Evolutionary conservation across 2,888 invertebrate genomes (phyloP).

Genomic region (Drosophila kanekoi): DNA sequence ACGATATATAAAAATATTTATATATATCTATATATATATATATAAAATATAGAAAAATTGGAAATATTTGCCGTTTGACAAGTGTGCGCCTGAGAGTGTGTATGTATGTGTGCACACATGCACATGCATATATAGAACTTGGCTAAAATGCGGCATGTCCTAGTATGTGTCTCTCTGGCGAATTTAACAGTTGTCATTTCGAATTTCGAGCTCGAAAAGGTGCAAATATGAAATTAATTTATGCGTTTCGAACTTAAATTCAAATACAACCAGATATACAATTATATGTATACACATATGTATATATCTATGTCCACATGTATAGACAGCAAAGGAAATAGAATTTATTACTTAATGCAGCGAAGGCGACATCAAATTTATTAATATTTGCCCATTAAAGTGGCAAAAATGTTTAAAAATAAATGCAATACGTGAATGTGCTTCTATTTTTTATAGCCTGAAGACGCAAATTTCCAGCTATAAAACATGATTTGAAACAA

Average conservation of each 20-base stretch:
- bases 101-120: constrained; percentile 1
- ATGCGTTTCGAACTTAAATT: constrained; percentile 46
- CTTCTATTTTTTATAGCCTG: constrained; percentile 59
- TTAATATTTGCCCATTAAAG: constrained; percentile 72
- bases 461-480: constrained; percentile 36
- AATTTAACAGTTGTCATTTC: constrained; percentile 73
- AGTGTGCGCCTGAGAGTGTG: constrained; percentile 23
- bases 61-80: constrained; percentile 71
- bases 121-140: constrained; percentile 28
- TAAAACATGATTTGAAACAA: constrained; percentile 50
- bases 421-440: constrained; percentile 40
- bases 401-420: constrained; percentile 65
- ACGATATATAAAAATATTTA: constrained; percentile 59
- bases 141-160: constrained; percentile 28
- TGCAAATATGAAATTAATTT: constrained; percentile 59
- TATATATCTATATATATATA: constrained; percentile 10
- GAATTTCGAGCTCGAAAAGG: constrained; percentile 73
- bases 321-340: constrained; percentile 51
- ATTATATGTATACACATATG: neutral
- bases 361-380: constrained; percentile 68
- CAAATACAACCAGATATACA: constrained; percentile 21
- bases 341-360: constrained; percentile 76
- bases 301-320: constrained; percentile 1
- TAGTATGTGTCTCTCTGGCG: constrained; percentile 42
- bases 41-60: constrained; percentile 71